Evolutionary conservation across 2,888 invertebrate species (phyloP), one percentile per base, ranked within the genome.

Genomic region (Drosophila borealis): DNA sequence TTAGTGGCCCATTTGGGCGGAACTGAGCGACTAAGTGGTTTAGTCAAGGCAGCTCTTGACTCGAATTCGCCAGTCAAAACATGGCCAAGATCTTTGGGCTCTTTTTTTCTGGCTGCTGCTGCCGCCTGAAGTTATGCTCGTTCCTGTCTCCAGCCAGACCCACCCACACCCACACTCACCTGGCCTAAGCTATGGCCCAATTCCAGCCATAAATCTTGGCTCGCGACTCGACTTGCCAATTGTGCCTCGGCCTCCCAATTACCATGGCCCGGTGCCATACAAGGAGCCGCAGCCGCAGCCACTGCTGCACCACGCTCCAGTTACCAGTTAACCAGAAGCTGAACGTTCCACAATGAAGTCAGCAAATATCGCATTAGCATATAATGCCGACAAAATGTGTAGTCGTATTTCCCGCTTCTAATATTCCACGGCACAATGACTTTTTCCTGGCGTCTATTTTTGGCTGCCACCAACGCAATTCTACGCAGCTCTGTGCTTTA

Each of bases 1-100:
- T 86, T 86, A 89, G 89, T 86, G 74, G 67, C 55, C 81, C 88
- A 86, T 86, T 86, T 89, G 81, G 86, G 87, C 88, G 87, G 80
- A 89, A 89, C 89, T 80, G 81, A 87, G 81, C 81, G 74, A 64
- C 68, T 78, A 72, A 81, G 80, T 76, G 72, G 61, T 45, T 55
- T 41, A 60, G 45, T 67, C 86, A 73, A 80, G 80, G 66, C 84
- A 69, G 74, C 50, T 45, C 56, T 45, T 44, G 48, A 46, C 17
- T 17, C 44, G 55, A 49, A 48, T 37, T 59, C 48, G 36, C 29
- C 60, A 25, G 56, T 29, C 29, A 29, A 29, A 44, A 51, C 29
- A 39, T 29, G 61, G 49, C 62, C 53, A 44, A 46, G 37, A 49
- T 17, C 34, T 44, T 21, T 9, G 14, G 14, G 39, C n/a, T 11